Base-by-base conservation (phyloP, 2,888 invertebrate genomes). In the Digitonthophagus gazella region DNA sequence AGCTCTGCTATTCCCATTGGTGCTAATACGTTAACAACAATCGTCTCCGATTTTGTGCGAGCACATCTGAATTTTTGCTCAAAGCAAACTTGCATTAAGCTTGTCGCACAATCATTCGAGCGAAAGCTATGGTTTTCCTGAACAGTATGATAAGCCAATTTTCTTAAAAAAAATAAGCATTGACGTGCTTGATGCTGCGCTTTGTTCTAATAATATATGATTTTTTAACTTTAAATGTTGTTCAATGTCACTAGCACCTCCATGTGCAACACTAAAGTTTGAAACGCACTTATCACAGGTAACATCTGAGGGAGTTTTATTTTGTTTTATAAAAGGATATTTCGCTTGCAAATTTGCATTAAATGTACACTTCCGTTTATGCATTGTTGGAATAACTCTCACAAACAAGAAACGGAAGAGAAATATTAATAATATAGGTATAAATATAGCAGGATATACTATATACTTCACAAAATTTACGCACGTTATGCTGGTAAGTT, bases 281-380 rank as follows among this genome's bases (percentile, higher is more conserved):
- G 67, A 64, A 20, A 61, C 61, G 63, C 69, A 68, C 56, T 65
- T 70, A 15, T 64, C 70, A 74, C 68, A 72, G 67, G 61, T 69
- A 57, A 69, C 73, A 69, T 64, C 67, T 71, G 69, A 44, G 18
- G 64, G 15, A 65, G 19, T 44, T 71, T 70, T 73, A 66, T 72
- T 74, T 74, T 74, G 72, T 67, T 75, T 74, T 58, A 76, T 75
- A 75, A 77, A 76, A 28, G 74, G 76, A 69, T 75, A 76, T 69
- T 75, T 76, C 65, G 58, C 67, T 73, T 76, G 74, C 69, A 74
- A 75, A 70, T 15, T 74, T 71, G 71, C 68, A 75, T 73, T 75
- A 56, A 76, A 76, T 16, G 74, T 58, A 74, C 74, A 74, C 71
- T 75, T 75, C 74, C 75, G 76, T 75, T 74, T 74, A 44, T 73